These are phyloP conservation scores for Archilochus colubris DNA, from an alignment of 2,113 vertebrate genomes.

Conservation along the genomic window DNA sequence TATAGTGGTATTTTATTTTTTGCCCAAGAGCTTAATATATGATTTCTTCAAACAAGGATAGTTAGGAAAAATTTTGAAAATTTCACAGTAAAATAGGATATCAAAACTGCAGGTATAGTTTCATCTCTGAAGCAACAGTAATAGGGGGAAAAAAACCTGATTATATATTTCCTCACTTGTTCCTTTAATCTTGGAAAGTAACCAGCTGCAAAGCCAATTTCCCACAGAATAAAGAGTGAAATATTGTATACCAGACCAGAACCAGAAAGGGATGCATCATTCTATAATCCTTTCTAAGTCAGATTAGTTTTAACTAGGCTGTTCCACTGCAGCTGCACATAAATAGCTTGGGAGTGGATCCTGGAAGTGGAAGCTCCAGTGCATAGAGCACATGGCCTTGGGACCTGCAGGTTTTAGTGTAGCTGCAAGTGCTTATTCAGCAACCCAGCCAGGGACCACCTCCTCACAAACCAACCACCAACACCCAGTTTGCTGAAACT, in stretches of 20 bases:
- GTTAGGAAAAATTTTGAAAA: neutral
- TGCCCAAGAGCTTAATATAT: neutral
- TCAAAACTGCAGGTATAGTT: neutral
- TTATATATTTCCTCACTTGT: neutral
- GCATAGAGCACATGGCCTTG: neutral
- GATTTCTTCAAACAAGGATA: neutral
- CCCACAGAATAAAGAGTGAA: neutral
- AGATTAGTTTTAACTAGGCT: neutral
- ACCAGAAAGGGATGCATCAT: neutral
- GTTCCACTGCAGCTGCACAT: neutral
- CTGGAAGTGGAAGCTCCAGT: neutral
- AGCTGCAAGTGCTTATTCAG: neutral
- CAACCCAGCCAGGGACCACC: neutral
- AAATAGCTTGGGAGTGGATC: neutral
- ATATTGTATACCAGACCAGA: neutral
- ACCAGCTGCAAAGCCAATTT: conserved; percentile 27
- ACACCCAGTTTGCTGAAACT: neutral
- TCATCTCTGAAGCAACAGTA: neutral
- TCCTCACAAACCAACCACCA: neutral
- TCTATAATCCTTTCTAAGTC: neutral
- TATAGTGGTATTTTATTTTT: neutral
- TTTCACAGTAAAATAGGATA: neutral
- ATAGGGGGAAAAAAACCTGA: neutral
- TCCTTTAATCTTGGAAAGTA: neutral
- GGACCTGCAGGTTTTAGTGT: neutral